These are phyloP conservation scores for Lysandra bellargus DNA, from an alignment of 2,888 invertebrate species.

Conservation along the genomic window DNA sequence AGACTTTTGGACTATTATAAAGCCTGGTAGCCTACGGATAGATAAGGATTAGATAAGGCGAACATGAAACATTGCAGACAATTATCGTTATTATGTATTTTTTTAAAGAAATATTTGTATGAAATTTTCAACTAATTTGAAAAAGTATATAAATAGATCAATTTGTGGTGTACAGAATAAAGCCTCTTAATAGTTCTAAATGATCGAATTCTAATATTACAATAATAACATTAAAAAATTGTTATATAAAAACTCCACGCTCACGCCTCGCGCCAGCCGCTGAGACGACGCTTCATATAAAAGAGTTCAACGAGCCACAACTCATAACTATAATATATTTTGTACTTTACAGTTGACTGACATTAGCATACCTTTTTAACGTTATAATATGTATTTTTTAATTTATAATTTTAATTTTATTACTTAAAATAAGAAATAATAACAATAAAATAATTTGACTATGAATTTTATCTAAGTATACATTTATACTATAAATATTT, in stretches of 20 bases:
- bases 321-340: not conserved
- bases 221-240: not conserved
- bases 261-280: constrained; percentile 38
- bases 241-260: constrained; percentile 29
- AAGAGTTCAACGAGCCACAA: constrained; percentile 68
- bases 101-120: not conserved
- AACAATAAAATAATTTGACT: no score
- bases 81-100: not conserved
- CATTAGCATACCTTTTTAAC: not conserved
- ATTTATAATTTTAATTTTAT: no score
- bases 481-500: no score
- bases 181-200: no score
- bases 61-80: not conserved
- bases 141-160: not conserved
- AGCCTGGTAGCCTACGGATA: constrained; percentile 19
- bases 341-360: not conserved
- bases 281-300: constrained; percentile 47
- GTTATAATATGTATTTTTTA: not conserved
- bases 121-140: not conserved
- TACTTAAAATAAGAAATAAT: no score
- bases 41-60: not conserved
- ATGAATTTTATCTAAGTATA: no score
- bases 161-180: no score
- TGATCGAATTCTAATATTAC: no score
- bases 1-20: constrained; percentile 56